These are phyloP conservation scores for Xanthia togata DNA, from an alignment of 2,888 invertebrate species.

Conservation along the genomic window DNA sequence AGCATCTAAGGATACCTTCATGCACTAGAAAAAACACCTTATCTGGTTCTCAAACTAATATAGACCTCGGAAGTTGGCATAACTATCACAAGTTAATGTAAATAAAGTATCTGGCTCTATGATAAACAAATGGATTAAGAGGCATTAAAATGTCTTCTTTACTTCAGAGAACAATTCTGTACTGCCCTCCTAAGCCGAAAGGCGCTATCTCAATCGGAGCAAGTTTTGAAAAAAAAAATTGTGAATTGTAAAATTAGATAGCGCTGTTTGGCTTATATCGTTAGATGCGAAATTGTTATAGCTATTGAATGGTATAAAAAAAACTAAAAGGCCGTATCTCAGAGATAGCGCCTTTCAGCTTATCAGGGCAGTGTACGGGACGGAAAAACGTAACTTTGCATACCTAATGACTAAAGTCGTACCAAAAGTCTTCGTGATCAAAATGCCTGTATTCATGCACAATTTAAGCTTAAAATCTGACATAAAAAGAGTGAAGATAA, in stretches of 20 bases:
- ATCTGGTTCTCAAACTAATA: neutral
- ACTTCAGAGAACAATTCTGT: no score
- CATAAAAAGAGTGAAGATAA: constrained; percentile 18
- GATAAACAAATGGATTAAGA: neutral
- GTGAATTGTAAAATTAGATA: no score
- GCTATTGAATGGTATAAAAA: no score
- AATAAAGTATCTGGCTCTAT: neutral
- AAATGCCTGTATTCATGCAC: neutral
- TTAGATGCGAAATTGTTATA: no score
- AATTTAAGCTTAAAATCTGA: neutral
- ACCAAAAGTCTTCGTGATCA: neutral
- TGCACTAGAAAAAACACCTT: neutral
- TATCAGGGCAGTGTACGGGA: no score
- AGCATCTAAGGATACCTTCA: neutral
- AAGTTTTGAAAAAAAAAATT: no score
- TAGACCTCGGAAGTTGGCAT: neutral
- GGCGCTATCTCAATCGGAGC: no score
- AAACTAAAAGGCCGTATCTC: no score
- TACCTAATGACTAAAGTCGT: no score
- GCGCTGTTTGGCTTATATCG: no score
- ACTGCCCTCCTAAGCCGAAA: no score
- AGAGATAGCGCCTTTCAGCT: no score
- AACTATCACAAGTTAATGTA: neutral
- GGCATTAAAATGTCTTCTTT: neutral
- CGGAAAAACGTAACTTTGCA: neutral